Base-by-base conservation (phyloP, 2,888 invertebrate species). In the Carcina quercana region DNA sequence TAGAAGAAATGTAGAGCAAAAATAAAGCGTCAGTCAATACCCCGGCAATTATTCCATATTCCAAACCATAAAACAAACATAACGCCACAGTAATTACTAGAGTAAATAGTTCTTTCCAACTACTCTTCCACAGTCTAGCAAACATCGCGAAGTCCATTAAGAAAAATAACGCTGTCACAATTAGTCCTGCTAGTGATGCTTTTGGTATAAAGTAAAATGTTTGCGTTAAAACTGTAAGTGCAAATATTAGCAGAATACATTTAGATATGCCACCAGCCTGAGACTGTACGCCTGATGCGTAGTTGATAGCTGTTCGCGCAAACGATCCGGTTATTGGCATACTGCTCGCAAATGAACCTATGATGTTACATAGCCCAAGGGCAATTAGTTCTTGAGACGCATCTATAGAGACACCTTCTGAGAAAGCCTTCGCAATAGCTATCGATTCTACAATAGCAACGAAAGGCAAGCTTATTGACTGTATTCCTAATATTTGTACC, bases 341-440 rank as follows among this genome's bases (percentile, higher is more conserved):
- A 11, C 96, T 93, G 17, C 88, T 87, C 4, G 93, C 89, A 65
- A 96, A 95, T 13, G 94, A 91, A 25, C 95, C 93, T 32, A 92
- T 59, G 10, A 96, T 78, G 61, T 96, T 97, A 49, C 93, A 91
- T 1, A 93, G 50, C n/a, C 95, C 95, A 21, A 97, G 73, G 0
- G 96, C 95, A 34, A 96, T 83, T 88, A 97, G 90, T 76, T 97
- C 97, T 78, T 97, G 97, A 13, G 93, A 94, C 0, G 95, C 93
- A 59, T 96, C 92, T 20, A 97, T 82, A 8, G 88, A 85, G 55
- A 88, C 89, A 3, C 93, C 93, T 53, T 89, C 90, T 1, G 93
- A 91, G 56, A 93, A 93, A 3, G 92, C 89, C 67, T 92, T 92
- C 0, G 90, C 89, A 35, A 93, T 90, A 0, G 92, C 91, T 4